Evolutionary conservation across 2,113 vertebrate species (phyloP).

Genomic region (Thalassarche chlororhynchos): DNA sequence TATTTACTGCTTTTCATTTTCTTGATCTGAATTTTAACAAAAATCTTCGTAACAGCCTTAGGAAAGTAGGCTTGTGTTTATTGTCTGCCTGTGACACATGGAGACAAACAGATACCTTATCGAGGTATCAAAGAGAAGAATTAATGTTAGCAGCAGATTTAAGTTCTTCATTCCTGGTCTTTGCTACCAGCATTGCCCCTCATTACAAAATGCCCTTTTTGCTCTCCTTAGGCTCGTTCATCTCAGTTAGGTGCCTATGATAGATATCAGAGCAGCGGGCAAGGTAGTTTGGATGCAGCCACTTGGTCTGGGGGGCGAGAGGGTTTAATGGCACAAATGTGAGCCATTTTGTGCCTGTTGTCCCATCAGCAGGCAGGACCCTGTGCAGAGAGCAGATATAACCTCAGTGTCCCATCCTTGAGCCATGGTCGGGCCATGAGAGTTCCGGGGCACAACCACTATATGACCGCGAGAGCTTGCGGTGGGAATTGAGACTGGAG

Average conservation of each 20-base stretch:
- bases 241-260: fast-evolving
- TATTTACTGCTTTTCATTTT: not conserved
- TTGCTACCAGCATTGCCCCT: not conserved
- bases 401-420: not conserved
- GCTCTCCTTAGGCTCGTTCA: not conserved
- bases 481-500: not conserved
- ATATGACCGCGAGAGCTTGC: fast-evolving
- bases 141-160: not conserved
- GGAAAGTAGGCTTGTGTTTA: not conserved
- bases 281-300: not conserved
- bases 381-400: not conserved
- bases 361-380: not conserved
- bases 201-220: not conserved
- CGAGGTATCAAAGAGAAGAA: not conserved
- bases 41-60: not conserved
- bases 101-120: not conserved
- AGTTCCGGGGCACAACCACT: fast-evolving
- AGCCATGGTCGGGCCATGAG: fast-evolving
- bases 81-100: not conserved
- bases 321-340: not conserved
- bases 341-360: not conserved
- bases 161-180: not conserved
- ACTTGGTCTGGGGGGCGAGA: not conserved
- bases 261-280: not conserved
- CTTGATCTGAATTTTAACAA: not conserved